Conservation (phyloP, 2,888 invertebrate genomes). For the Ametastegia equiseti region DNA sequence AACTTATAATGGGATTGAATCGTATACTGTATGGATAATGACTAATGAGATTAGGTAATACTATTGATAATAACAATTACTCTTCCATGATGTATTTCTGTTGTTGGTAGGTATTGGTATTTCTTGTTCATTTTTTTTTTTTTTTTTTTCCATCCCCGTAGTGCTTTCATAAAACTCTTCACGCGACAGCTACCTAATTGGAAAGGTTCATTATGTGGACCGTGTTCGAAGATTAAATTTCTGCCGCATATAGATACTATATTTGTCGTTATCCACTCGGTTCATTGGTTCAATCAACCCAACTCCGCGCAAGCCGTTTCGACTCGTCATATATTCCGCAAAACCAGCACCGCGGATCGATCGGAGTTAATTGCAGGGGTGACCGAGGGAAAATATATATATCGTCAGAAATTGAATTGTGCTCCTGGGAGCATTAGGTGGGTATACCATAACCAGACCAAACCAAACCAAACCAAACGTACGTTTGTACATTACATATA, state of each 20-base stretch:
- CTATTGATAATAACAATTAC: not conserved
- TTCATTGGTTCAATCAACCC: slow-evolving; percentile 42
- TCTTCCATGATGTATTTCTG: not conserved
- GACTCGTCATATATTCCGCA: slow-evolving; percentile 38
- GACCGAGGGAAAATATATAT: slow-evolving; percentile 4
- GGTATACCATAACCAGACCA: not conserved
- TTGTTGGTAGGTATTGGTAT: too few species aligned
- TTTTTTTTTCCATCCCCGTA: not conserved
- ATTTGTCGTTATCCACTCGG: slow-evolving; percentile 42
- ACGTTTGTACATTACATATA: too few species aligned
- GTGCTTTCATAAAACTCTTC: slow-evolving; percentile 16
- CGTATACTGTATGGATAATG: too few species aligned
- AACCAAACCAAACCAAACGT: too few species aligned
- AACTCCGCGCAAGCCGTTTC: slow-evolving; percentile 20
- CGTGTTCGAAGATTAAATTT: slow-evolving; percentile 40
- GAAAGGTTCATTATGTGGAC: slow-evolving; percentile 43
- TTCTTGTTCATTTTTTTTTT: not conserved
- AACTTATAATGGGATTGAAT: too few species aligned
- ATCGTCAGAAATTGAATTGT: slow-evolving; percentile 43
- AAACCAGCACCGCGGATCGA: slow-evolving; percentile 11
- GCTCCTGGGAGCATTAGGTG: slow-evolving; percentile 30
- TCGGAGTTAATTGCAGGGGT: slow-evolving; percentile 34
- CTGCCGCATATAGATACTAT: slow-evolving; percentile 33
- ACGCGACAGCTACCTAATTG: slow-evolving; percentile 32
- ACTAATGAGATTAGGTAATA: too few species aligned